Evolutionary conservation across 1,140 invertebrate genomes (phyloP).

Genomic region (Solen grandis): DNA sequence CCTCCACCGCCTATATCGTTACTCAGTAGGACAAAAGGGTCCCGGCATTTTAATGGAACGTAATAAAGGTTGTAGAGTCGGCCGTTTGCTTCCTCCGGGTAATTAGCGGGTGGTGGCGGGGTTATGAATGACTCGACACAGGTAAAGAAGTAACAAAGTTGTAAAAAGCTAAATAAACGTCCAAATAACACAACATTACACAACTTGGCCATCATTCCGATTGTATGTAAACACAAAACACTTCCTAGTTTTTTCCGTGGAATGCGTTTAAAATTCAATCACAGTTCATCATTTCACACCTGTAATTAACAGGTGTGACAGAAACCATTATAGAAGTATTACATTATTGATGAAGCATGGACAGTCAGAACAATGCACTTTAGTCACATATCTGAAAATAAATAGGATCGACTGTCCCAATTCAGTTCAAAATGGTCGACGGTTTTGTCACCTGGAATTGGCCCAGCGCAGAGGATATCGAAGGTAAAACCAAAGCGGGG

Average conservation of each 20-base stretch:
- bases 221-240: not conserved
- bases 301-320: not conserved
- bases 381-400: not conserved
- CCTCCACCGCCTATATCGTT: constrained; percentile 60
- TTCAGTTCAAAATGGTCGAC: constrained; percentile 52
- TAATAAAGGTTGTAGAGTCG: constrained; percentile 69
- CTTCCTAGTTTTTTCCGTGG: constrained; percentile 17
- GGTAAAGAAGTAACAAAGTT: not conserved
- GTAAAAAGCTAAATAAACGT: not conserved
- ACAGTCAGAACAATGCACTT: not conserved
- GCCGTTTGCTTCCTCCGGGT: constrained; percentile 69
- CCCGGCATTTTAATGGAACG: constrained; percentile 65
- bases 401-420: not conserved
- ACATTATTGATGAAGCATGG: not conserved
- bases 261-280: constrained; percentile 1
- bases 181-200: not conserved
- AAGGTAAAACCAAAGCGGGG: not conserved
- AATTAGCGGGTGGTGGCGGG: constrained; percentile 64
- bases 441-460: constrained; percentile 44
- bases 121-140: constrained; percentile 38
- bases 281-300: not conserved
- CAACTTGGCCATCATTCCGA: not conserved
- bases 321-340: not conserved
- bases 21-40: constrained; percentile 63
- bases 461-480: not conserved